Evolutionary conservation across 2,888 invertebrate genomes (phyloP).

Genomic region (Melipona bicolor): DNA sequence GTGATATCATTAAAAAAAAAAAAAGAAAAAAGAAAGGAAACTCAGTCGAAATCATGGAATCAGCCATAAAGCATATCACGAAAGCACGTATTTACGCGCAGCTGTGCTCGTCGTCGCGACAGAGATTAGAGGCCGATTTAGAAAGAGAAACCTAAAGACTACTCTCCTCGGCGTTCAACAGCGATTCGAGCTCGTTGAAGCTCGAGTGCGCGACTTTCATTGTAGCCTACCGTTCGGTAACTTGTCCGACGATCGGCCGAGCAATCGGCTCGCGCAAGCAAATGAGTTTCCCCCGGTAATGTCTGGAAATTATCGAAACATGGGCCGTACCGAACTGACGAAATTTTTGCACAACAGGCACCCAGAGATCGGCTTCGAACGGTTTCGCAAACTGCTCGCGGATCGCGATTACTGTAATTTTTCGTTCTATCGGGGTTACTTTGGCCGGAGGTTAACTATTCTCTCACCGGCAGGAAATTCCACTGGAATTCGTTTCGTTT

Average conservation of each 20-base stretch:
- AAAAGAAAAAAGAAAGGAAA: too few species aligned
- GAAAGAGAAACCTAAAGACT: conserved; percentile 28
- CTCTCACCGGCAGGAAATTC: background rate
- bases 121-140: conserved; percentile 8
- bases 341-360: conserved; percentile 21
- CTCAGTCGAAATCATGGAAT: background rate
- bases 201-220: conserved; percentile 21
- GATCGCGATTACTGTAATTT: conserved; percentile 16
- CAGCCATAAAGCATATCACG: conserved; percentile 4
- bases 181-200: conserved; percentile 11
- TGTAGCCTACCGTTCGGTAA: conserved; percentile 40
- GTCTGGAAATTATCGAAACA: conserved; percentile 28
- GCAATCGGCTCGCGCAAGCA: conserved; percentile 67
- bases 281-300: conserved; percentile 48
- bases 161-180: conserved; percentile 16
- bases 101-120: conserved; percentile 17
- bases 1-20: background rate
- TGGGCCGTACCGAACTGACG: background rate
- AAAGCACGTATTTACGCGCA: conserved; percentile 2
- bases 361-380: background rate
- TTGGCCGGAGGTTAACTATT: background rate
- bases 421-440: background rate
- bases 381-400: conserved; percentile 13
- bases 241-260: conserved; percentile 66
- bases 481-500: background rate